Base-by-base conservation (phyloP, 2,113 vertebrate species). In the Pandion haliaetus region DNA sequence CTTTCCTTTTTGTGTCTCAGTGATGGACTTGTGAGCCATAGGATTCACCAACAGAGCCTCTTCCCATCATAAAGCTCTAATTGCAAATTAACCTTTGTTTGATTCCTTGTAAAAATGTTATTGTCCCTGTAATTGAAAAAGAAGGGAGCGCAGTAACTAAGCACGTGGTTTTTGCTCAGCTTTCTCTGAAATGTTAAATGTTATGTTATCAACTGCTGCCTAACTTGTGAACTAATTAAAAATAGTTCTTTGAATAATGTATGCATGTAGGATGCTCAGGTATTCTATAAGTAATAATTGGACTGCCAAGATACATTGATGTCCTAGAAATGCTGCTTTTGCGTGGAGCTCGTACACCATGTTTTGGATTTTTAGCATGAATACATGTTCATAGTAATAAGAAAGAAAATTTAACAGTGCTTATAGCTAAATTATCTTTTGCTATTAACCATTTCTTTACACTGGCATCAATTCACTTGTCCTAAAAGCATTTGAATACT, bases 11-110 rank as follows among this genome's bases (percentile, higher is more conserved):
- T 61, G 16, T 36, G 29, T 81, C 31, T 87, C 49, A 61, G 5
- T 32, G 66, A 61, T 72, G 81, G 90, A 82, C 65, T 93, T 40
- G 11, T 63, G 76, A 82, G 47, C 55, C 82, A 83, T 0, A 86
- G 50, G 55, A 84, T 18, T 58, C 81, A 78, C 65, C 78, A 76
- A 29, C 14, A 91, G 83, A 91, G 25, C 45, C 40, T 89, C 54
- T 95, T 96, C 89, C 89, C 49, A 77, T 85, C 74, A 90, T 87
- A 94, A 96, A 97, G 84, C 42, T 50, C 69, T 95, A 95, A 96
- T 88, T 96, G 93, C 73, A 94, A 94, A 93, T 96, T 95, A 96
- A 95, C 94, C 95, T 95, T 87, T 94, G 83, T 86, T 84, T 94
- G 66, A 95, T 89, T 91, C 84, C 70, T 89, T 85, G 91, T 93